Base-by-base conservation (phyloP, 2,888 invertebrate species). In the Hymenopus coronatus region DNA sequence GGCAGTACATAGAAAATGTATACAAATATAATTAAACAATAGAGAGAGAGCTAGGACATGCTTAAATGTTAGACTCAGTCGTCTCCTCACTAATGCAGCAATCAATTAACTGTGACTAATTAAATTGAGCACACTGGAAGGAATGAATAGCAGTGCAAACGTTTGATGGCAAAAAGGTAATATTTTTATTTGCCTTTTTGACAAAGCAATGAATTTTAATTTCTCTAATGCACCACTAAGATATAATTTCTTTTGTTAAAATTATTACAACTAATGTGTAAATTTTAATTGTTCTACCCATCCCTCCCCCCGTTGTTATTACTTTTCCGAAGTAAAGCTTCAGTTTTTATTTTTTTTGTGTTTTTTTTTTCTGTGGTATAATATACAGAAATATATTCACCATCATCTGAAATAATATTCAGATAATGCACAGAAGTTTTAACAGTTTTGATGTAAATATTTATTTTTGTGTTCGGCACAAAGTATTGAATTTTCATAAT, bases 121-220 rank as follows among this genome's bases (percentile, higher is more conserved):
- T 84, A 88, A 88, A 94, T 95, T 95, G 95, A 95, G 95, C 95
- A 95, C 95, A 95, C 94, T 95, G 95, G 95, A 95, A 95, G 95
- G 95, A 95, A 95, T 95, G 93, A 93, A 95, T 94, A 90, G 90
- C 88, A 86, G 88, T 90, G 89, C 89, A 89, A 87, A 89, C 46
- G 85, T 84, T 85, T 90, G 89, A 85, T 84, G 88, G 84, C 85
- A 83, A 89, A 70, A 88, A 88, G 54, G 28, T 54, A 30, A 83
- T 54, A 46, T 88, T 82, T 70, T 28, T 28, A 40, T 84, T 89
- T 85, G 27, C 88, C 70, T 88, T 54, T 88, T 28, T n/a, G 88
- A 82, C 85, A 88, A 89, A 89, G 88, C 88, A 84, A 85, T 84
- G 84, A 88, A 28, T 83, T 83, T 54, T 87, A 88, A 85, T 88